Percentiles rank a stretch among this genome's conserved stretches.
Conservation (phyloP, 2,888 invertebrate genomes). For the Matsumyia berberina region DNA sequence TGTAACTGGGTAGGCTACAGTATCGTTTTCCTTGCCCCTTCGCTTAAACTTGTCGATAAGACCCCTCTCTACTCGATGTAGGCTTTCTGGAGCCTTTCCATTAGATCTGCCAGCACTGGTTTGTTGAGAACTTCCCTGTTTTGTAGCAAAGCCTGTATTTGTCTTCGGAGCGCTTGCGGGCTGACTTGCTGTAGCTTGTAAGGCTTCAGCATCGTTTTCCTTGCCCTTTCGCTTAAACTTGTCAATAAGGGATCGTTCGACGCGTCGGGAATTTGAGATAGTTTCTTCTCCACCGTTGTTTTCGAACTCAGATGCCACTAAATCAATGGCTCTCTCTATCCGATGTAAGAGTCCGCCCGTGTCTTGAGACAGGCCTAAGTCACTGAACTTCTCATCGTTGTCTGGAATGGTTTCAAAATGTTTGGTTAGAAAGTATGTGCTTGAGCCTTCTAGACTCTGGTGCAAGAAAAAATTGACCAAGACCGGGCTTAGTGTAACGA, state of each 20-base stretch:
- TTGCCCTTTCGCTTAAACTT: not conserved
- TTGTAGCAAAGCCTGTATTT: not conserved
- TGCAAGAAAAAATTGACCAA: constrained; percentile 43
- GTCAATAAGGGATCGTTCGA: not conserved
- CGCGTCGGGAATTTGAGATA: not conserved
- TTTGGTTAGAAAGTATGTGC: constrained; percentile 1
- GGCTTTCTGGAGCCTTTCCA: too few species aligned
- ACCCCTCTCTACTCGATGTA: too few species aligned
- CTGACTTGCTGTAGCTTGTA: not conserved
- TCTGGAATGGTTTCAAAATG: constrained; percentile 41
- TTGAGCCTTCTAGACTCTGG: not conserved
- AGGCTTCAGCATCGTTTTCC: not conserved
- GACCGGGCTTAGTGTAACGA: constrained; percentile 12
- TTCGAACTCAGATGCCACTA: too few species aligned
- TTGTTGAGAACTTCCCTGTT: not conserved
- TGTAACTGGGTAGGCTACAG: too few species aligned
- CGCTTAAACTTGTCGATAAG: too few species aligned
- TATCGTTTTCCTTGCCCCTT: too few species aligned
- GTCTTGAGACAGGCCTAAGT: constrained; percentile 7
- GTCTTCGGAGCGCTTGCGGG: not conserved
- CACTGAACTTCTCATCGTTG: constrained; percentile 32
- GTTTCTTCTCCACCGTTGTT: too few species aligned
- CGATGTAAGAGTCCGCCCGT: not conserved
- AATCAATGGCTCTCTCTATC: not conserved
- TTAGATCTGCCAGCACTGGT: not conserved